These are phyloP conservation scores for Phoxinus dragarum DNA, from an alignment of 2,797 vertebrate genomes.

Conservation along the genomic window DNA sequence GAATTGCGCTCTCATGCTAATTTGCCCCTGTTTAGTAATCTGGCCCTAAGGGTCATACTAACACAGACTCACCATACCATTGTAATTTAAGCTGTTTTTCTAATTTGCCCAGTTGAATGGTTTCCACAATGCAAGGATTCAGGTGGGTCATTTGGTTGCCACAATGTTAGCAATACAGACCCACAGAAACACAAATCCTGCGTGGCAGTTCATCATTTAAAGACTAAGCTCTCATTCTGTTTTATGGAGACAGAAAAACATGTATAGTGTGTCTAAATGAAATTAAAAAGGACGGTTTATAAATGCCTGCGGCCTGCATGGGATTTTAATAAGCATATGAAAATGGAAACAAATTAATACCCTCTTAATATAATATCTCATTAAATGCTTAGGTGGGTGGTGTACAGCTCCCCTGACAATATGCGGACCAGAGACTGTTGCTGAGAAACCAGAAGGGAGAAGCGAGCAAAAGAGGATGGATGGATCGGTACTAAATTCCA, in stretches of 20 bases:
- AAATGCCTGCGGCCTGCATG: constrained; percentile 48
- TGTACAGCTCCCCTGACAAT: constrained; percentile 37
- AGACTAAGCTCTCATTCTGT: constrained; percentile 25
- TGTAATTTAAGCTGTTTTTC: constrained; percentile 1
- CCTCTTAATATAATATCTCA: constrained; percentile 59
- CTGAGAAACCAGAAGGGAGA: constrained; percentile 22
- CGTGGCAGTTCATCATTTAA: constrained; percentile 25
- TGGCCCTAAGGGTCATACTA: not conserved
- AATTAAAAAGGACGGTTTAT: constrained; percentile 50
- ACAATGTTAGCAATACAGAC: constrained; percentile 7
- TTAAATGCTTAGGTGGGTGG: constrained; percentile 60
- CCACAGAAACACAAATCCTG: constrained; percentile 5
- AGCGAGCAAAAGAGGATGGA: not conserved
- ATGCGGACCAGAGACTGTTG: constrained; percentile 19
- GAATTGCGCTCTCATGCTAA: too few relatives aligned
- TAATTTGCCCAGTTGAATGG: not conserved
- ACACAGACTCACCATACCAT: not conserved
- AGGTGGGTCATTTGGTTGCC: not conserved
- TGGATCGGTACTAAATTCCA: constrained; percentile 20
- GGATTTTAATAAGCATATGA: constrained; percentile 59
- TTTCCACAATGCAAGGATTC: not conserved
- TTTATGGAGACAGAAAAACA: constrained; percentile 44
- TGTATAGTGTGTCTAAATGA: constrained; percentile 36
- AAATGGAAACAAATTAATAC: constrained; percentile 61
- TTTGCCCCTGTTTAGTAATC: too few relatives aligned